A percentile compares a stretch with the other conserved stretches of the same genome.
These are phyloP conservation scores for Saccostrea cuccullata DNA, from an alignment of 1,140 invertebrate species.

Conservation along the genomic window DNA sequence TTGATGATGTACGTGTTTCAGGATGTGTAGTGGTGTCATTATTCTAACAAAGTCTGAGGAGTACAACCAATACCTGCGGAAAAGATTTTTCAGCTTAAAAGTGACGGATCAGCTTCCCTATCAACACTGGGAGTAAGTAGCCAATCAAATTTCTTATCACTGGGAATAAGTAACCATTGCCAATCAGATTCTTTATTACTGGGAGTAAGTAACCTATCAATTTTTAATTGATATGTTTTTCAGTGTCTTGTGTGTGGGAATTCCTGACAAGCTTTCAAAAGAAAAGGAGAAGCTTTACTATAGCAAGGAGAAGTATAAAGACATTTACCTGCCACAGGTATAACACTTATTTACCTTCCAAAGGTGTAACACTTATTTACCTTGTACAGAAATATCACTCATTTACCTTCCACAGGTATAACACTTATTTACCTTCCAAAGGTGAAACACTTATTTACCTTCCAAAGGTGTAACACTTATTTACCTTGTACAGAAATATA, in stretches of 20 bases:
- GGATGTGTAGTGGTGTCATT: background rate
- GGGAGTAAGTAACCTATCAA: background rate
- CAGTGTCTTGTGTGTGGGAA: background rate
- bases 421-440: too few relatives aligned
- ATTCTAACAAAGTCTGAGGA: constrained; percentile 6
- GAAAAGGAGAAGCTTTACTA: background rate
- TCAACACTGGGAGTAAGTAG: constrained; percentile 20
- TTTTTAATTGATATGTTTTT: background rate
- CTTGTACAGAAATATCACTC: too few relatives aligned
- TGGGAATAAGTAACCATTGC: constrained; percentile 20
- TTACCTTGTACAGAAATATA: too few relatives aligned
- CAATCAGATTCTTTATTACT: background rate
- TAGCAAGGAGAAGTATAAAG: constrained; percentile 3
- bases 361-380: background rate
- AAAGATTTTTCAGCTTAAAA: background rate
- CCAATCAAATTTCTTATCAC: background rate
- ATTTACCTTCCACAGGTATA: too few relatives aligned
- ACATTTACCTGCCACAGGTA: constrained; percentile 22
- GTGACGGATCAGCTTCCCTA: background rate
- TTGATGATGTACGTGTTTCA: background rate
- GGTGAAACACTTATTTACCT: background rate
- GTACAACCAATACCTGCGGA: background rate
- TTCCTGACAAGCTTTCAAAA: background rate
- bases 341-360: background rate
- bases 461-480: too few relatives aligned